These are phyloP conservation scores for Nycteola revayana DNA, from an alignment of 2,888 invertebrate genomes.

Conservation along the genomic window DNA sequence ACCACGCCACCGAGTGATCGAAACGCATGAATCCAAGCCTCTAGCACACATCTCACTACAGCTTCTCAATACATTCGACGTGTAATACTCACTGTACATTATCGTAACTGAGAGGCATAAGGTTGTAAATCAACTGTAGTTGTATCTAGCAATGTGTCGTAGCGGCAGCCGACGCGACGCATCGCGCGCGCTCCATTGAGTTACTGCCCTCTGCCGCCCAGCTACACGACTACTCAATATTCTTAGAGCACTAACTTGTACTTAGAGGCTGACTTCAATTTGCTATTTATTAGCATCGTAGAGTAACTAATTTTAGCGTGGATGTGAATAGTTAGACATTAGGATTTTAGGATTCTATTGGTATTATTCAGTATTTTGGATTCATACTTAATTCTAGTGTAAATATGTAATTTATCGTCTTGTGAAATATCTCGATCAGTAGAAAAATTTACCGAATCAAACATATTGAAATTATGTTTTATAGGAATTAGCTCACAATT, in stretches of 20 bases:
- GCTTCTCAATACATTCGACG: slow-evolving; percentile 77
- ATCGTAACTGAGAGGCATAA: slow-evolving; percentile 76
- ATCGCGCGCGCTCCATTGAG: slow-evolving; percentile 40
- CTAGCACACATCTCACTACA: slow-evolving; percentile 81
- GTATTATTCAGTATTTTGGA: slow-evolving; percentile 15
- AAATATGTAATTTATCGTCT: slow-evolving; percentile 2
- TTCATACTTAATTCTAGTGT: slow-evolving; percentile 6
- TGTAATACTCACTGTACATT: slow-evolving; percentile 68
- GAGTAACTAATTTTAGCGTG: slow-evolving; percentile 67
- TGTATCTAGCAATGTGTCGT: slow-evolving; percentile 16
- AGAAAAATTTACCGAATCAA: no score
- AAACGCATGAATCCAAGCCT: slow-evolving; percentile 80
- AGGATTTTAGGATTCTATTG: slow-evolving; percentile 45
- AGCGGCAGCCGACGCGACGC: slow-evolving; percentile 21
- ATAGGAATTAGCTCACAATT: slow-evolving; percentile 93
- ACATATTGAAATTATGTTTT: no score
- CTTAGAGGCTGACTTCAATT: slow-evolving; percentile 74
- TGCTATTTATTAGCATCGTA: slow-evolving; percentile 73
- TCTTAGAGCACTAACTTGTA: slow-evolving; percentile 70
- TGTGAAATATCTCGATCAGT: no score
- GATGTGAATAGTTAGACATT: slow-evolving; percentile 63
- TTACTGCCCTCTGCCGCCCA: slow-evolving; percentile 76
- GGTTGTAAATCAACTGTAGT: slow-evolving; percentile 54
- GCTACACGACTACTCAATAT: slow-evolving; percentile 67
- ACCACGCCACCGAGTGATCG: slow-evolving; percentile 83